These are phyloP conservation scores for Megaustenia siamemsis DNA, from an alignment of 2,888 invertebrate genomes.

Conservation along the genomic window DNA sequence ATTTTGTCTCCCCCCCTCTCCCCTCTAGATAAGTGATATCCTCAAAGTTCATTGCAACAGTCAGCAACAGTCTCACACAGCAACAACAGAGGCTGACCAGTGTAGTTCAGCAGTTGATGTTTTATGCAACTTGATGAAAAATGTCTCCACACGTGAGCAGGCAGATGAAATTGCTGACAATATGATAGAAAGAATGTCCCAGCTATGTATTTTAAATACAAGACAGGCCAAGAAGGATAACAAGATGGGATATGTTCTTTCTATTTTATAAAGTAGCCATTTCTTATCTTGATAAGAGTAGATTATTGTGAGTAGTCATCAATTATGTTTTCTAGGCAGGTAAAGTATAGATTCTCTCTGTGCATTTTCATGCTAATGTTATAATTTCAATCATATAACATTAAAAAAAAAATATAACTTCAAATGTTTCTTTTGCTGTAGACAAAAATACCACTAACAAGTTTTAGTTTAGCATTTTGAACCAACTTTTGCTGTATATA, in stretches of 20 bases:
- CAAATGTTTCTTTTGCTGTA: no score
- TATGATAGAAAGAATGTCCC: conserved; percentile 44
- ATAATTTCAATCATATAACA: no score
- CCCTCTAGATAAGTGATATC: conserved; percentile 26
- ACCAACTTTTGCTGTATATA: no score
- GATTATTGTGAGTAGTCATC: no score
- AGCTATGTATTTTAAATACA: conserved; percentile 18
- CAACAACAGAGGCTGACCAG: background rate
- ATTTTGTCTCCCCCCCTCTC: background rate
- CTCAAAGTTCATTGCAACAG: conserved; percentile 10
- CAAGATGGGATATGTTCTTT: background rate
- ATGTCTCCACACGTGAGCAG: conserved; percentile 41
- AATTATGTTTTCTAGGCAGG: no score
- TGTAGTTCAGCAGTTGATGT: conserved; percentile 27
- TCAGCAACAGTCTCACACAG: background rate
- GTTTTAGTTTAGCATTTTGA: no score
- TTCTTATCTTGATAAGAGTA: no score
- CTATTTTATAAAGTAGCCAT: conserved; percentile 15
- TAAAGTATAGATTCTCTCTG: no score
- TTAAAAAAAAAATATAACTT: no score
- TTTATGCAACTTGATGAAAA: conserved; percentile 44
- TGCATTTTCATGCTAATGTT: no score
- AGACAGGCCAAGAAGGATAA: background rate
- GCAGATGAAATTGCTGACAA: conserved; percentile 40
- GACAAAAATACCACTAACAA: no score